phyloP scores from a whole-genome alignment of 2,113 vertebrate genomes.

The Embiotoca jacksoni region DNA sequence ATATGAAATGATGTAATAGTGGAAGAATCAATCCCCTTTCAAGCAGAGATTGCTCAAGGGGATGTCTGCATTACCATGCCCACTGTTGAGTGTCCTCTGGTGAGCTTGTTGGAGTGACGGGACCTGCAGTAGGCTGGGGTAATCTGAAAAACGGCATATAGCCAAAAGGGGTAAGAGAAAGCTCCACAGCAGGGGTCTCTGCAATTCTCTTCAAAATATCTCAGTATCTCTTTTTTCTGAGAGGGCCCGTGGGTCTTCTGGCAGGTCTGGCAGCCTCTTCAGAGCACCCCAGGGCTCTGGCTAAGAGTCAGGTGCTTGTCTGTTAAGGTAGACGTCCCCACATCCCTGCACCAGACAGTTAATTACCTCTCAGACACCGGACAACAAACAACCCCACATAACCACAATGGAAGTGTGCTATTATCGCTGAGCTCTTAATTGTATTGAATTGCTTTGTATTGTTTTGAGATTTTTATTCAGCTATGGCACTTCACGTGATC shows the following conservation, averaged over 20 bases:
- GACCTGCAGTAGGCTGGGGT: slow-evolving; percentile 32
- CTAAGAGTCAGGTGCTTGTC: slow-evolving; percentile 62
- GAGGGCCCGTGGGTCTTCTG: slow-evolving; percentile 47
- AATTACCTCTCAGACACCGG: slow-evolving; percentile 65
- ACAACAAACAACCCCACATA: slow-evolving; percentile 17
- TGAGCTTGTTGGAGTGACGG: slow-evolving; percentile 48
- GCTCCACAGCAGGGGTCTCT: slow-evolving; percentile 58
- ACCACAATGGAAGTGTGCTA: slow-evolving; percentile 21
- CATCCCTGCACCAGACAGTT: slow-evolving; percentile 52
- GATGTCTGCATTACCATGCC: slow-evolving; percentile 53
- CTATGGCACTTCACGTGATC: neutral
- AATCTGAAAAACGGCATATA: slow-evolving; percentile 45
- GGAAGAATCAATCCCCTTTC: slow-evolving; percentile 56
- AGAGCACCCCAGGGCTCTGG: slow-evolving; percentile 62
- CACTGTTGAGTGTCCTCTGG: slow-evolving; percentile 59
- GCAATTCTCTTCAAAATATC: slow-evolving; percentile 58
- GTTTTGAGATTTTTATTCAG: neutral
- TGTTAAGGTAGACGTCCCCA: slow-evolving; percentile 60
- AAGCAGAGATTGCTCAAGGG: slow-evolving; percentile 39
- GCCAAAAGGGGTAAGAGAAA: slow-evolving; percentile 59
- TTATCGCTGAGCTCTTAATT: slow-evolving; percentile 20
- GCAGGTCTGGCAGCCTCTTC: slow-evolving; percentile 70
- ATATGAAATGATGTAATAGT: slow-evolving; percentile 42
- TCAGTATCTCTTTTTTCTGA: slow-evolving; percentile 48
- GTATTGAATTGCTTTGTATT: neutral